phyloP scores from a whole-genome alignment of 2,888 invertebrate species.

The Operophtera brumata region DNA sequence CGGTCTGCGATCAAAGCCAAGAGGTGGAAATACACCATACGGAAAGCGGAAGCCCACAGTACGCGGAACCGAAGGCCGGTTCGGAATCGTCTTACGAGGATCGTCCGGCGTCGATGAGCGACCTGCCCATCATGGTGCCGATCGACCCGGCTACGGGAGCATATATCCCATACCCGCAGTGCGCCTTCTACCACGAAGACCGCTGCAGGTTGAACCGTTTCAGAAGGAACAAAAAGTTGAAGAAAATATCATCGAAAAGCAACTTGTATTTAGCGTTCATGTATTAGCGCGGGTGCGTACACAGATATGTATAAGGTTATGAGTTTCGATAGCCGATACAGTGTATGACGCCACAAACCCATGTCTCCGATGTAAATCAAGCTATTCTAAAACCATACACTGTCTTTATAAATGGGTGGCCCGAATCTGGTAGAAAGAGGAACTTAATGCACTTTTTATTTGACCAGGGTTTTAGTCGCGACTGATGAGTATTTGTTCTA shows the following conservation, averaged over 20 bases:
- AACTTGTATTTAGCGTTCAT: slow-evolving; percentile 78
- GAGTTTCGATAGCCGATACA: slow-evolving; percentile 78
- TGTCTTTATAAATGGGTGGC: slow-evolving; percentile 68
- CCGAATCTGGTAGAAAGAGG: slow-evolving; percentile 75
- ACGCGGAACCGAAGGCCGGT: slow-evolving; percentile 60
- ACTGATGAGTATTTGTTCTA: slow-evolving; percentile 15
- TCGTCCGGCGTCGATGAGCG: slow-evolving; percentile 65
- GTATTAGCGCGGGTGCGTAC: slow-evolving; percentile 63
- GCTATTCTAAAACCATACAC: slow-evolving; percentile 54
- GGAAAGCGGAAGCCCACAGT: slow-evolving; percentile 64
- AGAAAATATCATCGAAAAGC: slow-evolving; percentile 59
- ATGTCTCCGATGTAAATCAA: slow-evolving; percentile 43
- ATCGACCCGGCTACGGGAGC: slow-evolving; percentile 62
- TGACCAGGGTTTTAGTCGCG: slow-evolving; percentile 27
- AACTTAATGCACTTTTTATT: slow-evolving; percentile 70
- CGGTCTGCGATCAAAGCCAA: slow-evolving; percentile 69
- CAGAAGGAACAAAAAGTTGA: slow-evolving; percentile 55
- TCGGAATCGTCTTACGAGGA: slow-evolving; percentile 58
- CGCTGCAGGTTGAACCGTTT: slow-evolving; percentile 52
- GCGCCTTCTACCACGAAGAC: slow-evolving; percentile 64
- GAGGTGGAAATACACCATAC: slow-evolving; percentile 57
- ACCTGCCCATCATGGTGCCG: slow-evolving; percentile 67
- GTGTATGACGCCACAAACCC: slow-evolving; percentile 68
- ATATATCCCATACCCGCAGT: slow-evolving; percentile 69
- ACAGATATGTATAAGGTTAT: slow-evolving; percentile 55